Evolutionary conservation across 1,140 invertebrate species (phyloP), one percentile per base, ranked within the genome.

Genomic region (Portunus trituberculatus): DNA sequence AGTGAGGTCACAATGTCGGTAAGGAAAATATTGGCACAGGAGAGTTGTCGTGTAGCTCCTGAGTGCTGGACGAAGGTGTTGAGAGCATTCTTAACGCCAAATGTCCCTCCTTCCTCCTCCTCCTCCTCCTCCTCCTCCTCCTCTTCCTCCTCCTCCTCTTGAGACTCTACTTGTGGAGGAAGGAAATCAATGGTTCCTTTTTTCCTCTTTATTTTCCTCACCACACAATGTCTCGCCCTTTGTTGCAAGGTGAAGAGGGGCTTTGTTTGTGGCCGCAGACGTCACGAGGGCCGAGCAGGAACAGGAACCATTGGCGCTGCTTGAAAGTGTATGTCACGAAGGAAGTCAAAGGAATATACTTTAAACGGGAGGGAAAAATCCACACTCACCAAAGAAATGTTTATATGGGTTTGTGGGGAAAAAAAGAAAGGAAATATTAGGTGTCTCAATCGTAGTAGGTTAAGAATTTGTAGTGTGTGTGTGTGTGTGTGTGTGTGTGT

Each of bases 401-500:
- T 2, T 39, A 39, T 2, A 39, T 39, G 39, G 39, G 39, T 39
- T 2, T 39, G 39, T 6, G 39, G 25, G 14, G 76, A 83, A 86
- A 31, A 86, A 10, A 28, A 25, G 10, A n/a, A 84, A 39, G n/a
- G 28, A 86, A 39, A 86, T 20, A 14, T n/a, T 8, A n/a, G 28
- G 20, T 31, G 83, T 86, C 83, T 20, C 20, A 28, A 39, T 86
- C 28, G 28, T 12, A 29, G 25, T 0, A 86, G 28, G 20, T 86
- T 31, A 14, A 14, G 52, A 10, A 20, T 12, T 86, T 12, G 25
- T 7, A n/a, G 12, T 25, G 6, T 0, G 83, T 86, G 83, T 86
- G 83, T 28, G 83, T 86, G 83, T 86, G 83, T n/a, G 83, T 28
- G 83, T 86, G 83, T 86, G 83, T 86, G 83, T 86, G 83, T 86